These are phyloP conservation scores for Cygnus atratus DNA, from an alignment of 2,113 vertebrate genomes.

Conservation along the genomic window DNA sequence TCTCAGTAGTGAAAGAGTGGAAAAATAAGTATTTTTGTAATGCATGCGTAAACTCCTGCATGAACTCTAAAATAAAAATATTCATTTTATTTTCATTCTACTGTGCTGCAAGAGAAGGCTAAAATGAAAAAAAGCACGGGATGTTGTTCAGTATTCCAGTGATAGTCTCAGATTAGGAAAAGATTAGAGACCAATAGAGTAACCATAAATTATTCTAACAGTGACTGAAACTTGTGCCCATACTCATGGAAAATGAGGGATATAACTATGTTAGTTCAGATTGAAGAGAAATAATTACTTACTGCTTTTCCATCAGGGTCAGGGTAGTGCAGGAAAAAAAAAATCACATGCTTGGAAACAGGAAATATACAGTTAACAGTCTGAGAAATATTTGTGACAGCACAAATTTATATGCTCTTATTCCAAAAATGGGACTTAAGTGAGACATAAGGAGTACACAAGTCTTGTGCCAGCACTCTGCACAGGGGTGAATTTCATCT, in stretches of 20 bases:
- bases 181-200: not conserved
- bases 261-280: not conserved
- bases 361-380: not conserved
- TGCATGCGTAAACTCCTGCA: not conserved
- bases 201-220: not conserved
- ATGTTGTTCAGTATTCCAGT: not conserved
- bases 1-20: not conserved
- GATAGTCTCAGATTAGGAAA: not conserved
- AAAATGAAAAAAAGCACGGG: not conserved
- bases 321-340: not conserved
- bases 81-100: not conserved
- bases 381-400: conserved; percentile 5
- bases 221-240: not conserved
- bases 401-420: not conserved
- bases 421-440: conserved; percentile 14
- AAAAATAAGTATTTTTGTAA: not conserved
- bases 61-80: not conserved
- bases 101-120: not conserved
- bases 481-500: conserved; percentile 12
- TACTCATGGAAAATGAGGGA: not conserved
- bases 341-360: not conserved
- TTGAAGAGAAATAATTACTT: not conserved
- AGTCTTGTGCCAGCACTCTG: not conserved
- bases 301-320: not conserved
- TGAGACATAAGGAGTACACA: conserved; percentile 3